A percentile compares a stretch with the other conserved stretches of the same genome.
Conservation (phyloP, 2,113 vertebrate species). For the Enhydra lutris region DNA sequence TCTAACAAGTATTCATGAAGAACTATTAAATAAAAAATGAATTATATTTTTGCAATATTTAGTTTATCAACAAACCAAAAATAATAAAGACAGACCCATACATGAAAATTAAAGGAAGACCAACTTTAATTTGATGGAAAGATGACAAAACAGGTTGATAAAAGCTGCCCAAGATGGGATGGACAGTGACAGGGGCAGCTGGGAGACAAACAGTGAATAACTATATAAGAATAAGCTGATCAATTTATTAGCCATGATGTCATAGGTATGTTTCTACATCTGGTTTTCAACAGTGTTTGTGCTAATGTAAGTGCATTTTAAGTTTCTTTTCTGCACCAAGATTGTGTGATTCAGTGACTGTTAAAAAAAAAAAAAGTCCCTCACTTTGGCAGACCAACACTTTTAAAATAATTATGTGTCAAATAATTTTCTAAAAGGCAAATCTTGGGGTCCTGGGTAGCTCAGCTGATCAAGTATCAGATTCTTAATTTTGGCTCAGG, state of each 20-base stretch:
- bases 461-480: background rate
- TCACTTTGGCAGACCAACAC: background rate
- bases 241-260: background rate
- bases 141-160: background rate
- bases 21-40: background rate
- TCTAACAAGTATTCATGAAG: background rate
- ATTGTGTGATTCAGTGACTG: background rate
- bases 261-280: no score
- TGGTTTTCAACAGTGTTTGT: background rate
- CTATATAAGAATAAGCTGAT: background rate
- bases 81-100: background rate
- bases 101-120: background rate
- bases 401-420: background rate
- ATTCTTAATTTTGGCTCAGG: background rate
- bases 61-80: background rate
- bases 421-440: background rate
- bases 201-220: background rate
- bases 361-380: background rate
- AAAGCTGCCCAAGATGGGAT: background rate
- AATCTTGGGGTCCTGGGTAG: background rate
- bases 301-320: background rate
- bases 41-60: background rate
- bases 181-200: rapidly evolving
- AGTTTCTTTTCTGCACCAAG: background rate
- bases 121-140: background rate